These are phyloP conservation scores for Lepilemur septentrionalis DNA, from an alignment of 2,797 vertebrate genomes.

Conservation along the genomic window DNA sequence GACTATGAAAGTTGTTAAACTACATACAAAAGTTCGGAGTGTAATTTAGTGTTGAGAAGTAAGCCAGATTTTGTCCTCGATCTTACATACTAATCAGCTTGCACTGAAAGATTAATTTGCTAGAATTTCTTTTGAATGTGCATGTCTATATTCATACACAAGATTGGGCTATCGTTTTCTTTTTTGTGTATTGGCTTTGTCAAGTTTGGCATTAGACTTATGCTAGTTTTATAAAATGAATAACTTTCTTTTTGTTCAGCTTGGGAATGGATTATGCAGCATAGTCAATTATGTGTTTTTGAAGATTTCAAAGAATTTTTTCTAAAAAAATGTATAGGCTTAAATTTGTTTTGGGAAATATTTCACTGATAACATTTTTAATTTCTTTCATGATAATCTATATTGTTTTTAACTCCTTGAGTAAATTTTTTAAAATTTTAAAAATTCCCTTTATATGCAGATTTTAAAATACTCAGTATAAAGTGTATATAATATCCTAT, in stretches of 20 bases:
- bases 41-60: neutral
- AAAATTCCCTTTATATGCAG: neutral
- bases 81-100: neutral
- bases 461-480: neutral
- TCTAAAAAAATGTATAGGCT: neutral
- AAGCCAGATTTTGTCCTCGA: neutral
- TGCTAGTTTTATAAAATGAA: neutral
- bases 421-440: neutral
- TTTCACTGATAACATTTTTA: neutral
- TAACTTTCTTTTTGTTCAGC: constrained; percentile 12
- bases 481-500: neutral
- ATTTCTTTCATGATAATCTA: neutral
- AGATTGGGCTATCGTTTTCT: neutral
- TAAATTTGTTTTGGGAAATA: constrained; percentile 26
- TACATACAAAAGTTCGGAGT: neutral
- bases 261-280: neutral
- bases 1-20: constrained; percentile 57
- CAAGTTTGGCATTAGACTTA: neutral
- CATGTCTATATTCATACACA: neutral
- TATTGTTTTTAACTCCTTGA: neutral
- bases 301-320: neutral
- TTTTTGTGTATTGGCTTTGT: neutral
- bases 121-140: neutral
- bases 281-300: neutral
- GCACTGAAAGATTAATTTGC: neutral